phyloP scores from a whole-genome alignment of 2,888 invertebrate genomes.

The Pyrrhia umbra region DNA sequence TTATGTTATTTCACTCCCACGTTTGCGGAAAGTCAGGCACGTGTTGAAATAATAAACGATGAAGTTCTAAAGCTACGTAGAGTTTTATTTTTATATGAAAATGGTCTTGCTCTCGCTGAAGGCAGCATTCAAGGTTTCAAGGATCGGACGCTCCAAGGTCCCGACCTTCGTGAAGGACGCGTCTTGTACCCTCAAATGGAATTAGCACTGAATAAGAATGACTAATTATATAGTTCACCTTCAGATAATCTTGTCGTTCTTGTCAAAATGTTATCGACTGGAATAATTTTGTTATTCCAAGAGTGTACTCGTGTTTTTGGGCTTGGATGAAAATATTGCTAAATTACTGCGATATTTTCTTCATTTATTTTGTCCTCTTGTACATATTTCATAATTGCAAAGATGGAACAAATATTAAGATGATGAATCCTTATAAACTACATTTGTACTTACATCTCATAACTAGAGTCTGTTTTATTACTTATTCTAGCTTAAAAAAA shows the following conservation, averaged over 20 bases:
- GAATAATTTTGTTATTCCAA: constrained; percentile 42
- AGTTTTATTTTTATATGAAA: constrained; percentile 53
- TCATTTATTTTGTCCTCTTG: constrained; percentile 2
- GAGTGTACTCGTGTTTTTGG: constrained; percentile 12
- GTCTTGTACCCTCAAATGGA: constrained; percentile 62
- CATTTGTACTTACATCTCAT: background rate
- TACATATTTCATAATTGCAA: background rate
- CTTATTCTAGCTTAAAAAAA: background rate
- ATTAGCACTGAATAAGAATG: constrained; percentile 65
- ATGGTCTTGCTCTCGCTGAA: constrained; percentile 44
- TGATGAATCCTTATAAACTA: background rate
- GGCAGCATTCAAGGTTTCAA: constrained; percentile 64
- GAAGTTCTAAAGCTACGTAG: constrained; percentile 23
- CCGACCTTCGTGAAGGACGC: constrained; percentile 66
- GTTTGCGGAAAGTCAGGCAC: constrained; percentile 15
- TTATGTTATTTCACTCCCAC: background rate
- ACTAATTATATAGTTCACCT: constrained; percentile 64
- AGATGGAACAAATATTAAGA: too few relatives aligned
- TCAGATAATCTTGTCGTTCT: constrained; percentile 47
- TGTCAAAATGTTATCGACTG: constrained; percentile 40
- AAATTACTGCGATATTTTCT: background rate
- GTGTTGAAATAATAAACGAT: constrained; percentile 28
- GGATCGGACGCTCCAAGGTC: constrained; percentile 70
- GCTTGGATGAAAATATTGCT: constrained; percentile 7
- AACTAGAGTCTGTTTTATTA: background rate